A percentile compares a stretch with the other conserved stretches of the same genome.
These are phyloP conservation scores for Poeciliopsis paucimaculata DNA, from an alignment of 2,797 vertebrate genomes.

Conservation along the genomic window DNA sequence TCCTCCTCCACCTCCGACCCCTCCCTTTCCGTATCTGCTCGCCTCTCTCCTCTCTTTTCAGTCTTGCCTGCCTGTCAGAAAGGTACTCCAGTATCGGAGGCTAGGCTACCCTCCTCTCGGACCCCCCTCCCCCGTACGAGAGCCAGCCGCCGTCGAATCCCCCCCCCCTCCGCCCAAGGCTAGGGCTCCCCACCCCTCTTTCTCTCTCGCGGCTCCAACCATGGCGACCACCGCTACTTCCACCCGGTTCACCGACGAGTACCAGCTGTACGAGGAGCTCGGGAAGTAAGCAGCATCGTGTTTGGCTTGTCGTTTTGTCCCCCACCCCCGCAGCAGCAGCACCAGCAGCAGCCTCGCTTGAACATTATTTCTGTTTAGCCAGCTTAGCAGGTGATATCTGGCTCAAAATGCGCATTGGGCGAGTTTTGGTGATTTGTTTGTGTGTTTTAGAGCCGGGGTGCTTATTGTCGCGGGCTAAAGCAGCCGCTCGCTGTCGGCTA, in stretches of 20 bases:
- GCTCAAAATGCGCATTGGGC: slow-evolving; percentile 5
- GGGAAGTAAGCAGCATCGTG: slow-evolving; percentile 91
- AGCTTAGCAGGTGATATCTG: slow-evolving; percentile 42
- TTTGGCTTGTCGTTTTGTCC: slow-evolving; percentile 67
- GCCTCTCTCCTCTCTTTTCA: slow-evolving; percentile 71
- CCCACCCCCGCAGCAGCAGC: slow-evolving; percentile 65
- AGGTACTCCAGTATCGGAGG: slow-evolving; percentile 74
- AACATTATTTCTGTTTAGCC: slow-evolving; percentile 56
- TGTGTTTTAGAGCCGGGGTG: not conserved
- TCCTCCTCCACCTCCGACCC: slow-evolving; percentile 54
- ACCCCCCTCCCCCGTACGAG: slow-evolving; percentile 63
- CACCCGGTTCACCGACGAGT: slow-evolving; percentile 96
- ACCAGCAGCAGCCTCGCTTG: slow-evolving; percentile 48
- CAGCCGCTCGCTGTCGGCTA: not conserved
- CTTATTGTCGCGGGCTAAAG: slow-evolving; percentile 27
- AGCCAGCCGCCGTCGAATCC: slow-evolving; percentile 69
- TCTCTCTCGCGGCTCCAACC: slow-evolving; percentile 48
- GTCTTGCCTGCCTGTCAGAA: slow-evolving; percentile 75
- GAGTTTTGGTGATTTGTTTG: slow-evolving; percentile 7
- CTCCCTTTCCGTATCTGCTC: slow-evolving; percentile 72
- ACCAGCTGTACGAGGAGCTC: slow-evolving; percentile 98
- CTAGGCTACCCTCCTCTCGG: slow-evolving; percentile 74
- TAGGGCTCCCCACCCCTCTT: slow-evolving; percentile 52
- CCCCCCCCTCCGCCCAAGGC: slow-evolving; percentile 42
- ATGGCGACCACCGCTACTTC: slow-evolving; percentile 88